Evolutionary conservation across 2,888 invertebrate species (phyloP).

Genomic region (Brachynemurus nebulosus): DNA sequence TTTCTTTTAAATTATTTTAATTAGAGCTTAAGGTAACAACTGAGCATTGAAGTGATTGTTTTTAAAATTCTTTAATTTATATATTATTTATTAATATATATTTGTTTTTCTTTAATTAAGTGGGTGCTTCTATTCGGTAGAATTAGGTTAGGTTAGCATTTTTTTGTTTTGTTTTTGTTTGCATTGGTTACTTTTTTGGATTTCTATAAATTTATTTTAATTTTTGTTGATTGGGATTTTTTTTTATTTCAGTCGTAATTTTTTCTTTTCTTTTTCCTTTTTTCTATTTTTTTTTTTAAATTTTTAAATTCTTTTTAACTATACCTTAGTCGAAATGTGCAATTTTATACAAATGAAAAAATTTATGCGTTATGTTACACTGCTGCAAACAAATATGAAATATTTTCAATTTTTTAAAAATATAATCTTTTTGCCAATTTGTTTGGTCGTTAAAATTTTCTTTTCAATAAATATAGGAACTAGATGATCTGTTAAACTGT

Average conservation of each 20-base stretch:
- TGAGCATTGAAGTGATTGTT: conserved; percentile 9
- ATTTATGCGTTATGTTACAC: not conserved
- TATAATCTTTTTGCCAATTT: too few relatives aligned
- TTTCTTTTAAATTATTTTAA: not conserved
- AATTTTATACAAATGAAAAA: conserved; percentile 1
- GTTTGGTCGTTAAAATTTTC: conserved; percentile 1
- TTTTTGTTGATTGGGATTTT: not conserved
- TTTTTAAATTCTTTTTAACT: not conserved
- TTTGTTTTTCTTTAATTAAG: too few relatives aligned
- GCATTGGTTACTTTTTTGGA: not conserved
- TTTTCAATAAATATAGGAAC: conserved; percentile 1
- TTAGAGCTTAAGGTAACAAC: conserved; percentile 6
- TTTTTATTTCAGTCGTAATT: conserved; percentile 1
- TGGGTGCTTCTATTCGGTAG: too few relatives aligned
- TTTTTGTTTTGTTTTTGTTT: not conserved
- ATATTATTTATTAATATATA: too few relatives aligned
- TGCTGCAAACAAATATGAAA: too few relatives aligned
- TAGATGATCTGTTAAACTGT: not conserved
- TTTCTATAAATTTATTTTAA: not conserved
- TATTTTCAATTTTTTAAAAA: too few relatives aligned
- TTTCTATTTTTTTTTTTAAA: not conserved
- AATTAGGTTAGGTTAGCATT: too few relatives aligned
- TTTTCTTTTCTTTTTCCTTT: not conserved
- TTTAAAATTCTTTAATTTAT: too few relatives aligned
- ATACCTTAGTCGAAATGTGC: not conserved